These are phyloP conservation scores for Rhinoptilus africanus DNA, from an alignment of 2,113 vertebrate genomes.

Conservation along the genomic window DNA sequence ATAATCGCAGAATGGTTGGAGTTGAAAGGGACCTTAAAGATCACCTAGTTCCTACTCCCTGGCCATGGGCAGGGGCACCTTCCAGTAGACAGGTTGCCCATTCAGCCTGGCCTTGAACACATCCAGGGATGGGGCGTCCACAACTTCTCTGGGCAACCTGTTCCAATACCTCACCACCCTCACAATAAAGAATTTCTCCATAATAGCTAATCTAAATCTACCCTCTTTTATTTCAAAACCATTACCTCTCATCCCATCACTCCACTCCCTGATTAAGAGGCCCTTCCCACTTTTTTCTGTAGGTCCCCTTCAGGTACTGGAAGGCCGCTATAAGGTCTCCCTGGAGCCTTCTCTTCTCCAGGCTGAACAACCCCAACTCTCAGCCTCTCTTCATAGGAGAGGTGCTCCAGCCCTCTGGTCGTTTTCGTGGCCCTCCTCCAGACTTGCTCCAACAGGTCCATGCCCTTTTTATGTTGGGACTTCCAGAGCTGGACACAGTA, in stretches of 20 bases:
- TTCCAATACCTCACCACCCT: neutral
- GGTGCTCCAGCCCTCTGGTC: neutral
- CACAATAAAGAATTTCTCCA: neutral
- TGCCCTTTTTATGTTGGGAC: neutral
- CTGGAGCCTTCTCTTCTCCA: neutral
- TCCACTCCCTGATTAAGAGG: neutral
- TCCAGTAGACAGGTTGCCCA: too few relatives aligned
- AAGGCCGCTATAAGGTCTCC: too few relatives aligned
- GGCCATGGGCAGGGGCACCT: too few relatives aligned
- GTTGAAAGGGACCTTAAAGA: too few relatives aligned
- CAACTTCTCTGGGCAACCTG: neutral
- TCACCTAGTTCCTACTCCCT: too few relatives aligned
- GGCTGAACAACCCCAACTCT: neutral
- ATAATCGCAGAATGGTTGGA: too few relatives aligned
- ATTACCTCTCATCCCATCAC: neutral
- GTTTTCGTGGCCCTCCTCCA: neutral
- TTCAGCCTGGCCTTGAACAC: too few relatives aligned
- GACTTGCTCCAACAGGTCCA: neutral
- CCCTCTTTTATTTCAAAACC: neutral
- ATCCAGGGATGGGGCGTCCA: too few relatives aligned
- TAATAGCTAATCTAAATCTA: neutral
- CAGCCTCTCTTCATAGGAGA: neutral
- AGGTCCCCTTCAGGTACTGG: too few relatives aligned
- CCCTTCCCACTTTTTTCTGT: neutral
- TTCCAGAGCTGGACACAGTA: neutral